phyloP scores from a whole-genome alignment of 2,888 invertebrate species.

The Yponomeuta evonymella region DNA sequence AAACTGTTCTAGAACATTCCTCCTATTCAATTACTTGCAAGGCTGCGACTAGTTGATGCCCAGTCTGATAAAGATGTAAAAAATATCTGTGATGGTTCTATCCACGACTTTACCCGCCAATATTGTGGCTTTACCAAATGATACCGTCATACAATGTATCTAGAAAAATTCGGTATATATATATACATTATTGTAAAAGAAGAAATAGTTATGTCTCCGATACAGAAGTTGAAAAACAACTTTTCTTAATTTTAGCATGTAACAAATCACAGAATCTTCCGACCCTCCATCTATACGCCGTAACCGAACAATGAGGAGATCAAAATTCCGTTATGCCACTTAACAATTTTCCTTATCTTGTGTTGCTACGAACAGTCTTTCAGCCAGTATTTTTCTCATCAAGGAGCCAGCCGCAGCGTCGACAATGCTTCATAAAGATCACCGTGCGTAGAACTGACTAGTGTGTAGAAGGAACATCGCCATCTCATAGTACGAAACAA shows the following conservation, averaged over 20 bases:
- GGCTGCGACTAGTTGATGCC: no score
- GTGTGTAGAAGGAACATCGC: background rate
- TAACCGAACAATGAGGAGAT: background rate
- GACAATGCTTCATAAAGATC: constrained; percentile 57
- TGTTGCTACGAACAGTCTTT: background rate
- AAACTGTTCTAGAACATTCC: background rate
- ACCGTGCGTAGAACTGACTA: constrained; percentile 30
- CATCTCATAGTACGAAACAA: no score
- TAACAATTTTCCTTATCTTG: background rate
- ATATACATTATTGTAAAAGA: no score
- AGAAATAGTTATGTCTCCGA: no score
- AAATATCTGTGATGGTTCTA: no score
- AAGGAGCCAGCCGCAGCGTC: constrained; percentile 44
- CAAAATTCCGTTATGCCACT: background rate
- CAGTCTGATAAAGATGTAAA: no score
- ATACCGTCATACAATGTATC: no score
- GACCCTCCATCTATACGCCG: background rate
- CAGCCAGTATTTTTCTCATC: constrained; percentile 23
- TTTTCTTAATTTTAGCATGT: no score
- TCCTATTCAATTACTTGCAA: background rate
- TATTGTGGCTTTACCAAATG: no score
- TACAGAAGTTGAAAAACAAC: no score
- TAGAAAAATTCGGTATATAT: no score
- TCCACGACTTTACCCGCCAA: no score
- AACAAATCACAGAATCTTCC: background rate